Base-by-base conservation (phyloP, 2,113 vertebrate species). In the Anguilla rostrata region DNA sequence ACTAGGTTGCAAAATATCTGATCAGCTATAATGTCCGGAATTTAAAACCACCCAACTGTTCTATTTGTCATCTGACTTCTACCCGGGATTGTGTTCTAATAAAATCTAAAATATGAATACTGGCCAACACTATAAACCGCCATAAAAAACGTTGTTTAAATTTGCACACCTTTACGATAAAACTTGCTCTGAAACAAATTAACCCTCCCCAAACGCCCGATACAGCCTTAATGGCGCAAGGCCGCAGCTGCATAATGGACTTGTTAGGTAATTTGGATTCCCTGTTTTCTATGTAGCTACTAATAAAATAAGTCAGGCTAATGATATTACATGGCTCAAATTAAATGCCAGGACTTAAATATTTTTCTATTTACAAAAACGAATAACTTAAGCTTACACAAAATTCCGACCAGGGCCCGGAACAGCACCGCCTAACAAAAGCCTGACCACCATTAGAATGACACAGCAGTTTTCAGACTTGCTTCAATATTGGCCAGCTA, bases 401-500 rank as follows among this genome's bases (percentile, higher is more conserved):
- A 29, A 7, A 34, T 75, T 75, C 71, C 71, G 34, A 75, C 71
- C n/a, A 26, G 83, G 26, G 81, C 56, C 40, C 12, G 39, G 79
- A 26, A 56, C 66, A 43, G 86, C 63, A 43, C 82, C 81, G 39
- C 34, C 43, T 34, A 46, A 39, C 0, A 81, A 46, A 60, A 63
- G 82, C 34, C 40, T 79, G 56, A 39, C 84, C 22, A 14, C 60
- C 63, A 75, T 88, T 84, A 66, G 86, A 90, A 93, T 95, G 95
- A 95, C 95, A 89, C 90, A 94, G 94, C 93, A 94, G 0, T 89
- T 93, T 92, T 79, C 71, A 20, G 29, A 34, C 29, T 75, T 71
- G 2, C 4, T 11, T 71, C 9, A 66, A 66, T 22, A 20, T 5
- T 26, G 16, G 9, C 7, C 26, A 29, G 26, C n/a, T 34, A 75